Base-by-base conservation (phyloP, 2,113 vertebrate species). In the Percopsis transmontana region DNA sequence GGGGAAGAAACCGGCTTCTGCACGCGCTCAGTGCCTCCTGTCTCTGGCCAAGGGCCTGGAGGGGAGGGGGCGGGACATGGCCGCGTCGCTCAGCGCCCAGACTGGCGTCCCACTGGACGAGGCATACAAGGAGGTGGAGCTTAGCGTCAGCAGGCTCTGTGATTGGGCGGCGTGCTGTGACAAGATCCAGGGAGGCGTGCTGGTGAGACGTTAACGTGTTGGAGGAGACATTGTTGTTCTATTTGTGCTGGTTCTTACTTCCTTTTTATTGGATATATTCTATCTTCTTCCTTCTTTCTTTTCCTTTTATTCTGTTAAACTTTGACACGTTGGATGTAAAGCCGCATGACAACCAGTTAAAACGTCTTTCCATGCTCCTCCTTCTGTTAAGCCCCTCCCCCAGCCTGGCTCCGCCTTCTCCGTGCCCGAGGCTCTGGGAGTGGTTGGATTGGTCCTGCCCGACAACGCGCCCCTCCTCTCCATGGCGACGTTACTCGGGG, bases 391-490 rank as follows among this genome's bases (percentile, higher is more conserved):
- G 95, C 87, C 89, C 0, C 70, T 94, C 1, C 90, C 90, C 15
- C 87, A 93, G 62, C 90, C 87, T 2, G 95, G 95, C 33, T 91
- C 90, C 0, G 94, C 94, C 12, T 74, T 96, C 15, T 89, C 86
- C 39, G 27, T 93, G 16, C 90, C 91, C 14, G 93, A 95, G 70
- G 93, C 95, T 0, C 57, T 95, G 3, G 95, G 95, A 1, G 93
- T 97, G 1, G 18, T 96, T n/a, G 95, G 93, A 0, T 66, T 95
- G 0, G 71, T 95, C 58, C 94, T 96, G 20, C 95, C 95, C 0
- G 88, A 96, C 0, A 60, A 85, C 5, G 78, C 50, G 47, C 93
- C 94, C 18, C 92, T 97, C 65, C 93, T 96, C n/a, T 92, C 92
- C 48, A 89, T 95, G 65, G 87, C 95, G 8, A 93, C 94, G 0